phyloP scores from a whole-genome alignment of 1,140 invertebrate species.

The Bombus terrestris region DNA sequence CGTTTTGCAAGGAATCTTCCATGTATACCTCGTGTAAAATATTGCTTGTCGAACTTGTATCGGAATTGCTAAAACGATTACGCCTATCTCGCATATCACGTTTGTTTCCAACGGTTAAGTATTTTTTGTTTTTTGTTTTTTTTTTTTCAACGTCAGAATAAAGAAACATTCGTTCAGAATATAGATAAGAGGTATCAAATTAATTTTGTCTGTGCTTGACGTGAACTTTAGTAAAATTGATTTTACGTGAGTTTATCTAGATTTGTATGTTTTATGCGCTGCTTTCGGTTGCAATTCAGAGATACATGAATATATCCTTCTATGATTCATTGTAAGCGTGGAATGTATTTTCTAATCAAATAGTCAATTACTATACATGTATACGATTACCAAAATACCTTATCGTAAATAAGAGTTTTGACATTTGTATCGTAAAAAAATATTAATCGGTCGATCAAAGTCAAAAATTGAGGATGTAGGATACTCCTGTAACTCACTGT shows the following conservation, averaged over 20 bases:
- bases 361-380: no score
- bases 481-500: no score
- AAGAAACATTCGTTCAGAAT: not conserved
- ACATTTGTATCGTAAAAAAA: no score
- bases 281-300: not conserved
- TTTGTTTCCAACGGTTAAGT: not conserved
- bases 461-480: no score
- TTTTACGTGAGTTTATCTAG: not conserved
- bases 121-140: not conserved
- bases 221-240: not conserved
- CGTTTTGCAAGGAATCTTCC: conserved; percentile 25
- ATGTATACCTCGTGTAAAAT: not conserved
- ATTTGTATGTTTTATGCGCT: not conserved
- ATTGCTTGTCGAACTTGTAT: conserved; percentile 10
- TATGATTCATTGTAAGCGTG: no score
- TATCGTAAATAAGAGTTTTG: no score
- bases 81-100: not conserved
- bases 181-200: not conserved
- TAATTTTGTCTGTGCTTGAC: not conserved
- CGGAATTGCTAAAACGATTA: conserved; percentile 17
- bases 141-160: not conserved
- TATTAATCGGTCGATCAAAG: no score
- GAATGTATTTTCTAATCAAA: no score
- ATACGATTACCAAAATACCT: no score
- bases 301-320: not conserved